A percentile compares a stretch with the other conserved stretches of the same genome.
Conservation (phyloP, 2,797 vertebrate species). For the Chlorospingus flavigularis region DNA sequence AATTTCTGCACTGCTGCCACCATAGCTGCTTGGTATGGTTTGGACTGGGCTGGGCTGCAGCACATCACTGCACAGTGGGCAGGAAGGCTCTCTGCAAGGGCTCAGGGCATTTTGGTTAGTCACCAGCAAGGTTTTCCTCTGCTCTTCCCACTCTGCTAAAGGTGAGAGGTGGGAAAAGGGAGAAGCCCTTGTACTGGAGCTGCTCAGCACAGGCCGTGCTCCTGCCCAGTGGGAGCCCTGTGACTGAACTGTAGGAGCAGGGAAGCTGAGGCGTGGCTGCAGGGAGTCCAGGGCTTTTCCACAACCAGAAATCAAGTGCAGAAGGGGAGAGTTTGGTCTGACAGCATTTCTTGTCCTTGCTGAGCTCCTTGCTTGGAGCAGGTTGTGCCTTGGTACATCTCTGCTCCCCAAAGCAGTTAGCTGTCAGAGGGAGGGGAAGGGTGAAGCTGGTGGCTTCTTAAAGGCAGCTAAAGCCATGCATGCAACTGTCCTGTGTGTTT, state of each 20-base stretch:
- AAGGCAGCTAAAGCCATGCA: background rate
- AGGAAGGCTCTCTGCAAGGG: background rate
- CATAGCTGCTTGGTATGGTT: background rate
- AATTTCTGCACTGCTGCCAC: background rate
- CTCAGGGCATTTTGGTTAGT: background rate
- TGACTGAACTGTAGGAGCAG: background rate
- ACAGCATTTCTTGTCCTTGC: background rate
- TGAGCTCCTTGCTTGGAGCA: background rate
- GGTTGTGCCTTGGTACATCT: background rate
- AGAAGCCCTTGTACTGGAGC: background rate
- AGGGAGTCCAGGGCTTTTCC: background rate
- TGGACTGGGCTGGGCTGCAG: background rate
- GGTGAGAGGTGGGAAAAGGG: background rate
- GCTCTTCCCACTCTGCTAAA: background rate
- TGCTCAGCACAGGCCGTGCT: background rate
- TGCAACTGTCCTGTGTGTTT: background rate
- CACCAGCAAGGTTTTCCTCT: background rate
- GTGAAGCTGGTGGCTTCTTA: background rate
- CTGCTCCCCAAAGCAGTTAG: background rate
- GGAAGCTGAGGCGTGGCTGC: background rate
- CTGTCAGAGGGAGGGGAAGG: background rate
- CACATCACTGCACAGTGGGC: accelerated
- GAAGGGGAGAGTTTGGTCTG: background rate
- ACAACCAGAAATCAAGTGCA: background rate
- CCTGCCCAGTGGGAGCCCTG: accelerated